These are phyloP conservation scores for Aricia artaxerxes DNA, from an alignment of 2,888 invertebrate genomes.

Conservation along the genomic window DNA sequence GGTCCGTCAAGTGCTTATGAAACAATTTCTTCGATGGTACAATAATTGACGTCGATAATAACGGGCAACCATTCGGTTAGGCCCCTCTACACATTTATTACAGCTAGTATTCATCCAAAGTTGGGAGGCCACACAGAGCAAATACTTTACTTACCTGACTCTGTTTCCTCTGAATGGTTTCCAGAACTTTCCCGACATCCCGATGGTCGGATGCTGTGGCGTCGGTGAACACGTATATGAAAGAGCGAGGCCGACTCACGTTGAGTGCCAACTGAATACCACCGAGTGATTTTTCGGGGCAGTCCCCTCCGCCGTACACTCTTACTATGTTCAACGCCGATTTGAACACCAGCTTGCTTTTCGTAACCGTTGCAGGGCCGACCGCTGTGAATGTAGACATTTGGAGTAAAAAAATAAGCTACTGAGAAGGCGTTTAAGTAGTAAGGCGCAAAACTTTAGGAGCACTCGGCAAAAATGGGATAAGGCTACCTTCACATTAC, in stretches of 20 bases:
- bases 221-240: constrained; percentile 88
- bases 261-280: constrained; percentile 85
- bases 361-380: constrained; percentile 83
- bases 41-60: too few species aligned
- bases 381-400: constrained; percentile 64
- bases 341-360: constrained; percentile 81
- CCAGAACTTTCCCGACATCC: constrained; percentile 81
- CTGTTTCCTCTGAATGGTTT: constrained; percentile 86
- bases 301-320: constrained; percentile 86
- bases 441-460: too few species aligned
- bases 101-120: too few species aligned
- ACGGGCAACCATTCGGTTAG: too few species aligned
- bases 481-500: too few species aligned
- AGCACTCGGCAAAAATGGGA: too few species aligned
- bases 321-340: constrained; percentile 76
- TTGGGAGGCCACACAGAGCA: not conserved
- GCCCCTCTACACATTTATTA: too few species aligned
- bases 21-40: too few species aligned
- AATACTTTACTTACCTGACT: constrained; percentile 77
- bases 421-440: too few species aligned
- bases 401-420: too few species aligned
- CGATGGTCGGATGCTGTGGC: constrained; percentile 85
- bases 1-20: too few species aligned
- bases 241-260: constrained; percentile 83
- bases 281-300: constrained; percentile 85